Evolutionary conservation across 1,140 invertebrate species (phyloP).

Genomic region (Orius insidiosus): DNA sequence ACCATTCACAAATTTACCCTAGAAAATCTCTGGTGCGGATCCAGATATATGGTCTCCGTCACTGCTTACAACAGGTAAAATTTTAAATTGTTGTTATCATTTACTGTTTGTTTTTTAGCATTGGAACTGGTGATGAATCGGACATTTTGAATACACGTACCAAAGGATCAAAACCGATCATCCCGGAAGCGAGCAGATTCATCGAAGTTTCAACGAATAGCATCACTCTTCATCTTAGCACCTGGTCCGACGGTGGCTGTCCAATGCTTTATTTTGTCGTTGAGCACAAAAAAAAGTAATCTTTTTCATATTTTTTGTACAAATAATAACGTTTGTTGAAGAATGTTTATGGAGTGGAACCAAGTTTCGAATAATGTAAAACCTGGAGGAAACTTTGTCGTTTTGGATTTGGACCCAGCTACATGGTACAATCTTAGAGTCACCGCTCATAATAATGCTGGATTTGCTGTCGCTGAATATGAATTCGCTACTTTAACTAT

Average conservation of each 20-base stretch:
- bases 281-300: slow-evolving; percentile 83
- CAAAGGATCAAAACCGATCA: slow-evolving; percentile 75
- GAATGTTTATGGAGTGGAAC: slow-evolving; percentile 45
- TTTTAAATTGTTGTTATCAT: background rate
- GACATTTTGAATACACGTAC: slow-evolving; percentile 72
- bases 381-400: slow-evolving; percentile 74
- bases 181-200: slow-evolving; percentile 72
- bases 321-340: background rate
- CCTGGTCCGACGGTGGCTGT: slow-evolving; percentile 89
- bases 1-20: slow-evolving; percentile 67
- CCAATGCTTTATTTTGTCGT: slow-evolving; percentile 91
- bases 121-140: slow-evolving; percentile 73
- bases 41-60: slow-evolving; percentile 79
- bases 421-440: slow-evolving; percentile 83
- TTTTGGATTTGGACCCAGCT: slow-evolving; percentile 77
- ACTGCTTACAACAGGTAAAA: slow-evolving; percentile 73
- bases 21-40: slow-evolving; percentile 74
- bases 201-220: slow-evolving; percentile 83
- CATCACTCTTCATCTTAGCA: slow-evolving; percentile 74
- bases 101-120: slow-evolving; percentile 32
- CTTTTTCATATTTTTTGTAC: background rate
- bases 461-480: slow-evolving; percentile 82
- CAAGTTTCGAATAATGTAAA: slow-evolving; percentile 85
- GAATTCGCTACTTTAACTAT: slow-evolving; percentile 88
- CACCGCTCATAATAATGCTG: slow-evolving; percentile 89